Conservation (phyloP, 2,113 vertebrate species). For the Hemichromis elongatus region DNA sequence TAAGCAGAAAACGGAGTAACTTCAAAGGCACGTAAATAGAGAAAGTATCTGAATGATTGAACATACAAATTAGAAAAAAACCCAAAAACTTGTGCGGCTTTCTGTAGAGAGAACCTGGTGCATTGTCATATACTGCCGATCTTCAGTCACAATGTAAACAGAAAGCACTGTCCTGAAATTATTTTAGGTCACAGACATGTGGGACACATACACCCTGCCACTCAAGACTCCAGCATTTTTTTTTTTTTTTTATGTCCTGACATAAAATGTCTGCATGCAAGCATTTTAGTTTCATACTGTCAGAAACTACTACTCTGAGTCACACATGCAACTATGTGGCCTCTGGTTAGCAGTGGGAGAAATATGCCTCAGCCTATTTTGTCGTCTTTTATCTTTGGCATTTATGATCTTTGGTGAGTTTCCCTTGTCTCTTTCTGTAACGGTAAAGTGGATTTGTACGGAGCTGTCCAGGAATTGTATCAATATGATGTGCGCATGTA, state of each 20-base stretch:
- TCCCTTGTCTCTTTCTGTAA: neutral
- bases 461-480: too few relatives aligned
- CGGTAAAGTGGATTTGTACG: neutral
- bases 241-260: neutral
- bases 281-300: neutral
- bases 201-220: neutral
- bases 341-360: neutral
- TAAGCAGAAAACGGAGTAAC: too few relatives aligned
- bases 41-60: neutral
- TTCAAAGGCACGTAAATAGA: neutral
- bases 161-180: neutral
- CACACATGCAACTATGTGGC: neutral
- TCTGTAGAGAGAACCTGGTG: neutral
- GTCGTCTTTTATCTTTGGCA: neutral
- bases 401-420: neutral
- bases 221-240: neutral
- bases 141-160: neutral
- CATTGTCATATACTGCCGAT: accelerated
- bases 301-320: neutral
- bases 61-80: accelerated
- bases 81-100: neutral
- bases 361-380: neutral
- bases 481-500: too few relatives aligned
- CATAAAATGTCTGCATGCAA: neutral
- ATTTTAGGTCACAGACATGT: neutral